Evolutionary conservation across 1,140 invertebrate genomes (phyloP).

Genomic region (Conopomorpha cramerella): DNA sequence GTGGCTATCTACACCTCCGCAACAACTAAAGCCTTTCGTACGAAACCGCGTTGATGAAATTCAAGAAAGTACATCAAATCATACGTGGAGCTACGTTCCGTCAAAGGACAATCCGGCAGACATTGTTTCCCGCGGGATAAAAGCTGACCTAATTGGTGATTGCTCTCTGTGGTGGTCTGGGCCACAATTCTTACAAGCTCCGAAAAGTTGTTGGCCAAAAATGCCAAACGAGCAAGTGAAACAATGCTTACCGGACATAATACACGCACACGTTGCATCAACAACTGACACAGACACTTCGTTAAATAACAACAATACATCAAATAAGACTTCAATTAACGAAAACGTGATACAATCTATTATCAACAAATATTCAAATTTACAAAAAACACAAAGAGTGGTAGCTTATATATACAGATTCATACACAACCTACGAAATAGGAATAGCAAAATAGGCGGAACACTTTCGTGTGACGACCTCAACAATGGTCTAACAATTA

Average conservation of each 20-base stretch:
- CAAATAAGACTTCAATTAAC: too few relatives aligned
- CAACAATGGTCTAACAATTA: neutral
- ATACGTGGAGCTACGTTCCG: conserved; percentile 17
- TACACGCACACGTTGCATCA: too few relatives aligned
- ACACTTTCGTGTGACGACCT: neutral
- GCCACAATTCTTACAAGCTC: conserved; percentile 7
- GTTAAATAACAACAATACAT: neutral
- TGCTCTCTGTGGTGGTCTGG: conserved; percentile 26
- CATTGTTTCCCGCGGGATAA: conserved; percentile 24
- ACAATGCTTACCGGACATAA: neutral
- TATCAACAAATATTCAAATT: conserved; percentile 1
- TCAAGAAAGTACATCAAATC: conserved; percentile 11
- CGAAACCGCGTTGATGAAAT: too few relatives aligned
- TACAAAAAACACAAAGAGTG: conserved; percentile 1
- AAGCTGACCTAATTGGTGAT: conserved; percentile 7
- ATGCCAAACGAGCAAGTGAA: neutral
- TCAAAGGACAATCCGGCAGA: too few relatives aligned
- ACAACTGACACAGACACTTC: too few relatives aligned
- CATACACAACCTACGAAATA: too few relatives aligned
- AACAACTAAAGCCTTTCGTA: too few relatives aligned
- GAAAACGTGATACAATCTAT: neutral
- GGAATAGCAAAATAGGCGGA: neutral
- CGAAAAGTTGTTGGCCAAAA: conserved; percentile 1
- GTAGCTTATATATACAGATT: neutral
- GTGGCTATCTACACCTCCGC: neutral